phyloP scores from a whole-genome alignment of 2,797 vertebrate species.

The Dallia pectoralis region DNA sequence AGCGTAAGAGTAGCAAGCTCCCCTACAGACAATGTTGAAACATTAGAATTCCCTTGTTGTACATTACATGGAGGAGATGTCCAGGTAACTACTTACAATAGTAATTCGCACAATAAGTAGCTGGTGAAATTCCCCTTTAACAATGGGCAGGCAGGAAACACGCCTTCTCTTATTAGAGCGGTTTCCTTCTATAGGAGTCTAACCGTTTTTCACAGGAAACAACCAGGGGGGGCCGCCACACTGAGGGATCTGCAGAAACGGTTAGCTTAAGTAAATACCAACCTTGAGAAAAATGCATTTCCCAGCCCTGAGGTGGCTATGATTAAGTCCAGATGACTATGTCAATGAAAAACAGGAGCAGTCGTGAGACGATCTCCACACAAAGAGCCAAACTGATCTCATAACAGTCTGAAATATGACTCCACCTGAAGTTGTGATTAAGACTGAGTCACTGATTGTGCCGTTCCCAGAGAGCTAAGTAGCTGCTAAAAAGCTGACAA shows the following conservation, averaged over 20 bases:
- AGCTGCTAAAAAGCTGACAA: conserved; percentile 13
- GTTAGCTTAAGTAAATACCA: background rate
- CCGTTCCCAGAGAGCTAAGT: conserved; percentile 16
- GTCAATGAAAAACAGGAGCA: background rate
- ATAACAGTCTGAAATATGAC: background rate
- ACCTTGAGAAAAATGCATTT: background rate
- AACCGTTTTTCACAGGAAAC: background rate
- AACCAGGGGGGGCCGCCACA: background rate
- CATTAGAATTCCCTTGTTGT: too few relatives aligned
- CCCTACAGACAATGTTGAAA: too few relatives aligned
- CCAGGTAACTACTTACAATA: too few relatives aligned
- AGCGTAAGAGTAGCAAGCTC: too few relatives aligned
- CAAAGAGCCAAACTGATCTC: background rate
- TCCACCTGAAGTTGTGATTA: background rate
- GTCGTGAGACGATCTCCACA: background rate
- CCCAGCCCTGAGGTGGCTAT: background rate
- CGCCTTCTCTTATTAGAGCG: background rate
- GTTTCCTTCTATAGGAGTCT: background rate
- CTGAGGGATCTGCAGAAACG: background rate
- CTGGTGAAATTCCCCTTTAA: too few relatives aligned
- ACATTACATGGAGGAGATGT: too few relatives aligned
- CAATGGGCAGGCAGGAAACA: too few relatives aligned
- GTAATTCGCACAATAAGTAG: too few relatives aligned
- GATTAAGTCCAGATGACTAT: background rate
- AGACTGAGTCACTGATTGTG: background rate